Percentiles rank a stretch among this genome's conserved stretches.
These are phyloP conservation scores for Agrochola lota DNA, from an alignment of 2,888 invertebrate species.

Conservation along the genomic window DNA sequence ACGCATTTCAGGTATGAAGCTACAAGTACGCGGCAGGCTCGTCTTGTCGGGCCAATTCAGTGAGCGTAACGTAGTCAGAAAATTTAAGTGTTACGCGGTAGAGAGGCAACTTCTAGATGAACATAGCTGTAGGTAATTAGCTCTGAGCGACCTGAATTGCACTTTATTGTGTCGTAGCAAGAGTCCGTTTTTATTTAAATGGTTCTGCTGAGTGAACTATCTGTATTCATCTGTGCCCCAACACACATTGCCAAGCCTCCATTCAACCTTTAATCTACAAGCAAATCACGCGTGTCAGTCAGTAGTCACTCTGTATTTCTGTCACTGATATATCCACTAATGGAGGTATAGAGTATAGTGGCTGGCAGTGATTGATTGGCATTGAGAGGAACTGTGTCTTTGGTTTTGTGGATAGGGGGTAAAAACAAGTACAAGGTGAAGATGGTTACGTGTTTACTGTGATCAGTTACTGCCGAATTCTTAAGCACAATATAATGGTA, in stretches of 20 bases:
- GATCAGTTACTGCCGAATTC: not conserved
- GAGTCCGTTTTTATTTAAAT: too few relatives aligned
- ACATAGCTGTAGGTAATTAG: too few relatives aligned
- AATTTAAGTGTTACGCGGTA: too few relatives aligned
- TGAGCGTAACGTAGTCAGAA: too few relatives aligned
- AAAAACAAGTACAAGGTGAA: constrained; percentile 6
- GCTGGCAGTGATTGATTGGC: constrained; percentile 49
- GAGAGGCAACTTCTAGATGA: too few relatives aligned
- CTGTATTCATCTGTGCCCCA: too few relatives aligned
- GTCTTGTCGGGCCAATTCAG: too few relatives aligned
- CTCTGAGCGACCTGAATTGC: too few relatives aligned
- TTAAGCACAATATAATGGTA: not conserved
- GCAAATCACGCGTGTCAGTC: constrained; percentile 19
- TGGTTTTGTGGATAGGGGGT: not conserved
- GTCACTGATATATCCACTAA: constrained; percentile 32
- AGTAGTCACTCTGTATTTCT: constrained; percentile 7
- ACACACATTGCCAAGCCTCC: not conserved
- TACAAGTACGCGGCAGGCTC: too few relatives aligned
- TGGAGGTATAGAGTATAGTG: constrained; percentile 24
- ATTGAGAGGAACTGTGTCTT: constrained; percentile 8
- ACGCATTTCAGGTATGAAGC: too few relatives aligned
- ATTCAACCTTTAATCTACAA: constrained; percentile 12
- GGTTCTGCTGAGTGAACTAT: too few relatives aligned
- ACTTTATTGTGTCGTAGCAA: too few relatives aligned
- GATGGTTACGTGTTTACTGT: not conserved